Evolutionary conservation across 2,888 invertebrate genomes (phyloP), one percentile per base, ranked within the genome.

Genomic region (Drosophila hamatofila): DNA sequence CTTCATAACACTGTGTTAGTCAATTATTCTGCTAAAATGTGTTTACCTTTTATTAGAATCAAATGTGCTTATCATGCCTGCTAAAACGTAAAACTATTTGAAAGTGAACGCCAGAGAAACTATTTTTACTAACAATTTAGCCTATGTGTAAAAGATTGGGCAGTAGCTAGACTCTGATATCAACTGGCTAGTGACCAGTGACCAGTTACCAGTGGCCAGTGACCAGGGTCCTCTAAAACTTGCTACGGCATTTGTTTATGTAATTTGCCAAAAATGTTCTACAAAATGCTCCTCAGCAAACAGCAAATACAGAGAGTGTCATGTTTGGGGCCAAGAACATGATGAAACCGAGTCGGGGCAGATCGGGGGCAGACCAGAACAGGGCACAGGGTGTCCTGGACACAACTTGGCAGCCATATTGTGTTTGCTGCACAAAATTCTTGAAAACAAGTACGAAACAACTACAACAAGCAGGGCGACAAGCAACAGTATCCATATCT

Each of bases 211-310:
- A n/a, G n/a, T 23, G 44, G 54, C 41, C 60, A 49, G 44, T 71
- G 66, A n/a, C 55, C 56, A 42, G 39, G 18, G 46, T 59, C 52
- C 61, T 33, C 70, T 41, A 56, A 54, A 78, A 56, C 35, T 63
- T 57, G 42, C 75, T 49, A 33, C 42, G 59, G 60, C 83, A 81
- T 88, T 89, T 80, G 86, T 72, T 88, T 82, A 74, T 82, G 83
- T 85, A 88, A 85, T 89, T 85, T 88, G 61, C 75, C 69, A 72
- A 80, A 85, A 88, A 78, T 88, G 75, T 80, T 88, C 66, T 74
- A 69, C 72, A 89, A 84, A 85, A 81, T 79, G 82, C 54, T 86
- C 42, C 66, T 63, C 61, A 60, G 57, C 62, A 69, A 85, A 54
- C 67, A 61, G 60, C 59, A 65, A 72, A 48, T 37, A 61, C 68